These are phyloP conservation scores for Tachypleus tridentatus DNA, from an alignment of 1,140 invertebrate genomes.

Conservation along the genomic window DNA sequence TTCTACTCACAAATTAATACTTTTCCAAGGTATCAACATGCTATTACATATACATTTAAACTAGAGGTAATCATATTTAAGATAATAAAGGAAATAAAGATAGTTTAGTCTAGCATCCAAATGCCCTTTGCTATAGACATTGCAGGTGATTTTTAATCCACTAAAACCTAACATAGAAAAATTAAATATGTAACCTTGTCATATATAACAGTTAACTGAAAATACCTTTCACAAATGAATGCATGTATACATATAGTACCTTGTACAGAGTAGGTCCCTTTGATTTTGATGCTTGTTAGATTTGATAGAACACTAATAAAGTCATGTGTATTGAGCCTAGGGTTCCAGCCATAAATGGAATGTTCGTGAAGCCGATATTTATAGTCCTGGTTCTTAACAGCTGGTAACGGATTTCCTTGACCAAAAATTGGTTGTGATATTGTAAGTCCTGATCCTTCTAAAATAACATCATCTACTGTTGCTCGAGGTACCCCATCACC, in stretches of 20 bases:
- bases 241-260: constrained; percentile 31
- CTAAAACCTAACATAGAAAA: too few species aligned
- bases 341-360: constrained; percentile 81
- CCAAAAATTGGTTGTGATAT: constrained; percentile 83
- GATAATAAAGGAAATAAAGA: too few species aligned
- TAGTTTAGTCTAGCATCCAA: too few species aligned
- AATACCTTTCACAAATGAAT: too few species aligned
- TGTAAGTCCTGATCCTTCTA: constrained; percentile 68
- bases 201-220: too few species aligned
- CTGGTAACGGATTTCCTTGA: constrained; percentile 72
- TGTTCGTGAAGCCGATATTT: constrained; percentile 80
- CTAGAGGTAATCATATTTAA: too few species aligned
- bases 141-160: too few species aligned
- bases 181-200: too few species aligned
- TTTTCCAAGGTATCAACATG: too few species aligned
- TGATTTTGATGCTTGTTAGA: constrained; percentile 84
- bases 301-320: constrained; percentile 88
- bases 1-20: too few species aligned
- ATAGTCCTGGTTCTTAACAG: constrained; percentile 54
- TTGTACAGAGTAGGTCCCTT: constrained; percentile 72
- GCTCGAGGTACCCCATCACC: constrained; percentile 56
- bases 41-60: too few species aligned
- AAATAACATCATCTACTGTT: constrained; percentile 67
- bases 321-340: constrained; percentile 62
- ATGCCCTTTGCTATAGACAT: too few species aligned